phyloP scores from a whole-genome alignment of 1,140 invertebrate genomes.

The Reticulitermes speratus region DNA sequence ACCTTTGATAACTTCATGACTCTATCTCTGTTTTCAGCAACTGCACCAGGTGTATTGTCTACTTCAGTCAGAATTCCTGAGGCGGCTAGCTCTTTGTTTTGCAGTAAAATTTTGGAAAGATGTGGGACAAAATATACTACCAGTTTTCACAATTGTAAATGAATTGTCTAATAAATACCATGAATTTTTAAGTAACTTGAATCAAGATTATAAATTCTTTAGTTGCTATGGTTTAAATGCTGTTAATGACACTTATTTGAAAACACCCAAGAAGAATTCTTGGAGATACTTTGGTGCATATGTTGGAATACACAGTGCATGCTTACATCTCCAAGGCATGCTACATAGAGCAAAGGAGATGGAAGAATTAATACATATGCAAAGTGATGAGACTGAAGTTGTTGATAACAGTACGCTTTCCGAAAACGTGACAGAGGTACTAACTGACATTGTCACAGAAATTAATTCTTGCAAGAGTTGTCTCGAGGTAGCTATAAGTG shows the following conservation, averaged over 20 bases:
- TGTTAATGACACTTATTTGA: neutral
- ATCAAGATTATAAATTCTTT: constrained; percentile 20
- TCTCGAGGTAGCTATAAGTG: neutral
- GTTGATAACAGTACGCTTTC: neutral
- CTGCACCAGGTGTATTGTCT: neutral
- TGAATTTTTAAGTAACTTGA: neutral
- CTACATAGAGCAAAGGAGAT: constrained; percentile 10
- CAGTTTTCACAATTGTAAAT: neutral
- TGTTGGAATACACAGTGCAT: constrained; percentile 19
- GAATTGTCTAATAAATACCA: neutral
- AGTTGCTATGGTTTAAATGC: constrained; percentile 20
- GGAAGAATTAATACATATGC: constrained; percentile 8
- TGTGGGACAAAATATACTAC: neutral
- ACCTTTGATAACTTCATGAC: too few relatives aligned
- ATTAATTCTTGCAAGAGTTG: constrained; percentile 4
- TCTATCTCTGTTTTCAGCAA: neutral
- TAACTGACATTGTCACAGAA: constrained; percentile 4
- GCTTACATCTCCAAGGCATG: constrained; percentile 22
- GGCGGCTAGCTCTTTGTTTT: constrained; percentile 26
- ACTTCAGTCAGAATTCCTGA: constrained; percentile 29
- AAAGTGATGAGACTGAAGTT: neutral
- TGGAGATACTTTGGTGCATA: neutral
- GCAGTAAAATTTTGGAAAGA: neutral
- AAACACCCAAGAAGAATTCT: neutral
- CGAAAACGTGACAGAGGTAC: neutral